Percentiles rank a stretch among this genome's conserved stretches.
Conservation (phyloP, 2,797 vertebrate species). For the Microctenopoma steveboyesi region DNA sequence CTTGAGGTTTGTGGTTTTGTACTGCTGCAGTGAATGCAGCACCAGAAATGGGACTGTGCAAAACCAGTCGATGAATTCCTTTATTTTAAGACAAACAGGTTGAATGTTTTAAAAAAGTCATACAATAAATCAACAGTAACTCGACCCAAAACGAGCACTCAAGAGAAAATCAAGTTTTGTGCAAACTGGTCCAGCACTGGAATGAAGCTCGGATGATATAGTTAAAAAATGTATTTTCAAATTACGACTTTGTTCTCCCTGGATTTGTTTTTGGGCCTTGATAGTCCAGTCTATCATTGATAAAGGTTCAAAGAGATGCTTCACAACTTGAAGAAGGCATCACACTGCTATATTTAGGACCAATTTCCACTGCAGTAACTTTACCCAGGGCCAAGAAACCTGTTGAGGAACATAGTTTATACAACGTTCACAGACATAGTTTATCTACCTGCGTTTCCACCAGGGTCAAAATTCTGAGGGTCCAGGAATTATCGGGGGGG, state of each 20-base stretch:
- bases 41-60: constrained; percentile 37
- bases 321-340: neutral
- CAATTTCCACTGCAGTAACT: no score
- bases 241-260: neutral
- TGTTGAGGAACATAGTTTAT: no score
- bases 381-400: no score
- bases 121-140: constrained; percentile 12
- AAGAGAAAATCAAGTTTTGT: neutral
- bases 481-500: no score
- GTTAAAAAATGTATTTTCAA: no score
- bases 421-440: no score
- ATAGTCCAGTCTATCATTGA: neutral
- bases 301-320: neutral
- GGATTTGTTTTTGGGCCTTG: neutral
- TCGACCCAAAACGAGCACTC: constrained; percentile 3
- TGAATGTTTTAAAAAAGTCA: constrained; percentile 15
- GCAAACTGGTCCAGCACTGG: constrained; percentile 15
- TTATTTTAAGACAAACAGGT: constrained; percentile 17
- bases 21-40: constrained; percentile 2
- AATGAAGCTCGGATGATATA: constrained; percentile 6
- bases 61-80: constrained; percentile 20
- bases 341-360: neutral
- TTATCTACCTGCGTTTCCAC: no score
- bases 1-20: neutral
- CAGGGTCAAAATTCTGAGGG: no score